A percentile compares a stretch with the other conserved stretches of the same genome.
Conservation (phyloP, 2,888 invertebrate genomes). For the Eulithis prunata region DNA sequence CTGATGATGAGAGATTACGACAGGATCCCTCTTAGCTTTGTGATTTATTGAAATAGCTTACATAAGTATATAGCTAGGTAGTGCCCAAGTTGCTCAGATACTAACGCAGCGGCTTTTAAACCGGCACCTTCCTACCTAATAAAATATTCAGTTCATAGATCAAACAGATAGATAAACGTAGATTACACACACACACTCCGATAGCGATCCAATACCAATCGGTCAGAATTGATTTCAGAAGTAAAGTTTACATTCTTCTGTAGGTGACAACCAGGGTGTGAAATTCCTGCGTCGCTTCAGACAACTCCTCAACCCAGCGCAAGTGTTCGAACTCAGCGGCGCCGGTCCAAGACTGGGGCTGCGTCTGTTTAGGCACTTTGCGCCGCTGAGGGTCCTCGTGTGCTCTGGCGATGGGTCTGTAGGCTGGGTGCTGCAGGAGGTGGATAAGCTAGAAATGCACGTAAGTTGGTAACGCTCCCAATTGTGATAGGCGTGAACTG, state of each 20-base stretch:
- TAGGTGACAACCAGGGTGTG: conserved; percentile 98
- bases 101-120: too few species aligned
- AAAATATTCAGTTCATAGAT: too few species aligned
- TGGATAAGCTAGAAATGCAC: conserved; percentile 97
- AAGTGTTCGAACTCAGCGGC: conserved; percentile 98
- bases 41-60: background rate
- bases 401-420: conserved; percentile 99
- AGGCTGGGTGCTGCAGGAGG: conserved; percentile 98
- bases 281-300: conserved; percentile 97
- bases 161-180: too few species aligned
- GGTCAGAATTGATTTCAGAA: too few species aligned
- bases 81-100: too few species aligned
- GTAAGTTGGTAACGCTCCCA: conserved; percentile 70
- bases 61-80: too few species aligned
- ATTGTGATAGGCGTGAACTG: background rate
- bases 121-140: too few species aligned
- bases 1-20: conserved; percentile 12
- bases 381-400: conserved; percentile 97
- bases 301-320: conserved; percentile 97
- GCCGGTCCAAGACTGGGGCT: conserved; percentile 93
- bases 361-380: conserved; percentile 96
- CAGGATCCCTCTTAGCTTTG: conserved; percentile 1
- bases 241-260: background rate
- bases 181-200: too few species aligned
- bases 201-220: too few species aligned